phyloP scores from a whole-genome alignment of 2,888 invertebrate species.

The Apamea sordens region DNA sequence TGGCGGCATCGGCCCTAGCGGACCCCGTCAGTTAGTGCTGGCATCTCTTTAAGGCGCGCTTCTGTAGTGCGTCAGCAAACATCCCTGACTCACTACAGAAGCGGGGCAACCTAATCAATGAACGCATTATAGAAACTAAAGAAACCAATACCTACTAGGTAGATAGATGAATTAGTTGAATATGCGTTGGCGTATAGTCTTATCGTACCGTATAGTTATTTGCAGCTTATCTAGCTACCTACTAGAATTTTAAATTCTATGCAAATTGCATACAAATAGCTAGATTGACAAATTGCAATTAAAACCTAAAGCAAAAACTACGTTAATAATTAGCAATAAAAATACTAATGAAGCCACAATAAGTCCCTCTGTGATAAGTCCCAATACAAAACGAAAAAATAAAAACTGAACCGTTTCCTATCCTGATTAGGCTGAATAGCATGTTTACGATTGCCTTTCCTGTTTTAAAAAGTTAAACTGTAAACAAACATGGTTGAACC shows the following conservation, averaged over 20 bases:
- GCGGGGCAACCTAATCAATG: too few relatives aligned
- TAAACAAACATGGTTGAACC: constrained; percentile 78
- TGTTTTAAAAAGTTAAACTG: constrained; percentile 80
- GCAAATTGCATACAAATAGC: not conserved
- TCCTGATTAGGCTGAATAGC: constrained; percentile 78
- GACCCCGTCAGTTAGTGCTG: too few relatives aligned
- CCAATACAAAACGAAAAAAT: constrained; percentile 27
- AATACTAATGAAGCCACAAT: constrained; percentile 25
- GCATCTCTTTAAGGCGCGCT: too few relatives aligned
- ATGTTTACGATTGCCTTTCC: constrained; percentile 91
- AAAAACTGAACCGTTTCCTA: constrained; percentile 60
- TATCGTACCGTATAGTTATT: not conserved
- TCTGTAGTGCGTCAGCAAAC: too few relatives aligned
- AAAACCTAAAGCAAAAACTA: not conserved
- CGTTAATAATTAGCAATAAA: not conserved
- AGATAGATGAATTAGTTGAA: not conserved
- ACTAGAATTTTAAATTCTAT: not conserved
- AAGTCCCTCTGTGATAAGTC: not conserved
- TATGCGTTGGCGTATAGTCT: not conserved
- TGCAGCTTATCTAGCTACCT: not conserved
- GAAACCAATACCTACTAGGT: too few relatives aligned
- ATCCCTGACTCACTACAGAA: too few relatives aligned
- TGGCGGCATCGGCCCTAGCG: too few relatives aligned
- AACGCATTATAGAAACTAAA: too few relatives aligned
- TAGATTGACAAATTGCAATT: not conserved